These are phyloP conservation scores for Cyprinus carpio DNA, from an alignment of 2,113 vertebrate species.

Conservation along the genomic window DNA sequence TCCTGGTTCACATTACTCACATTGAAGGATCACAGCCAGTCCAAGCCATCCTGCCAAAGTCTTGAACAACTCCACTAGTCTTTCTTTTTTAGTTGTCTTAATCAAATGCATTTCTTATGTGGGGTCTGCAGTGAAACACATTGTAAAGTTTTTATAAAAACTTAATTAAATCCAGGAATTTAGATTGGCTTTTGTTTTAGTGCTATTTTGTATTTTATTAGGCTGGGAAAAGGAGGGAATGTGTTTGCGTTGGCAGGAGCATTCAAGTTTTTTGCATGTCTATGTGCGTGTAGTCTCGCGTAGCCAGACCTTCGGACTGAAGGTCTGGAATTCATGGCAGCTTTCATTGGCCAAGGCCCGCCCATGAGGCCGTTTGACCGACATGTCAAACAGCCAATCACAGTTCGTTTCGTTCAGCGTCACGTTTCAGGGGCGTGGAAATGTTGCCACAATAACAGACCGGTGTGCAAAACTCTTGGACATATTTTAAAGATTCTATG, in stretches of 20 bases:
- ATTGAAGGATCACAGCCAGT: neutral
- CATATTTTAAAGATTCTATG: no score
- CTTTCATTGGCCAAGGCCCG: no score
- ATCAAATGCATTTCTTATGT: neutral
- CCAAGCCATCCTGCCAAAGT: neutral
- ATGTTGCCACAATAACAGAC: no score
- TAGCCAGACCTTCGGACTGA: no score
- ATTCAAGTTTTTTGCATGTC: slow-evolving; percentile 19
- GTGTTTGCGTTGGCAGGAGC: slow-evolving; percentile 21
- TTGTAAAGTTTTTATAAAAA: no score
- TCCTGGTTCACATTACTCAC: slow-evolving; percentile 29
- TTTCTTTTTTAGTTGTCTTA: neutral
- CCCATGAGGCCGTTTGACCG: no score
- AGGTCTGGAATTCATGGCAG: no score
- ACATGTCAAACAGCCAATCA: no score
- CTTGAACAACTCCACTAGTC: neutral
- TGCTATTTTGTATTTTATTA: neutral
- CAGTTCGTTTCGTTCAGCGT: no score
- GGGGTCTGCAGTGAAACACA: no score
- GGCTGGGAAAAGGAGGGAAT: slow-evolving; percentile 1
- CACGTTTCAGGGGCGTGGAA: no score
- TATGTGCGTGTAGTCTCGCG: neutral
- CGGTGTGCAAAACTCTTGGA: no score
- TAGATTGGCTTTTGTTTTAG: neutral
- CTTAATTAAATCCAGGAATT: neutral